Percentiles rank a stretch among this genome's conserved stretches.
These are phyloP conservation scores for Hesperia comma DNA, from an alignment of 2,888 invertebrate species.

Conservation along the genomic window DNA sequence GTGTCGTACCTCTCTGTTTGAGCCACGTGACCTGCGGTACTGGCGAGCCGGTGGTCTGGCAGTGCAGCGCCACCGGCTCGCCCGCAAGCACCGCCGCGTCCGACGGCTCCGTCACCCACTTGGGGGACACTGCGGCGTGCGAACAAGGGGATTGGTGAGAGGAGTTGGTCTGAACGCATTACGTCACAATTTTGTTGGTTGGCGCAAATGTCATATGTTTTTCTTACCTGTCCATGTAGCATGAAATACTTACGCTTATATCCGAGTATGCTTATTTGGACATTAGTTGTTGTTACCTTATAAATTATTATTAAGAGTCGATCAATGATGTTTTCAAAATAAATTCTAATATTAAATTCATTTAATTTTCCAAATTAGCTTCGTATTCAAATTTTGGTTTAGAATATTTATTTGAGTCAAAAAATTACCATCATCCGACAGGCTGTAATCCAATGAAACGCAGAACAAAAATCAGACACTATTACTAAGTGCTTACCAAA, in stretches of 20 bases:
- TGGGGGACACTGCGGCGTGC: slow-evolving; percentile 88
- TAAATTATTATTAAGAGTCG: background rate
- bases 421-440: slow-evolving; percentile 71
- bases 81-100: slow-evolving; percentile 89
- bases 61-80: slow-evolving; percentile 86
- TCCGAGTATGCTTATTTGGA: slow-evolving; percentile 2
- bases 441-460: slow-evolving; percentile 80
- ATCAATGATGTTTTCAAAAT: too few relatives aligned
- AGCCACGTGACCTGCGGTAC: slow-evolving; percentile 88
- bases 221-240: slow-evolving; percentile 41
- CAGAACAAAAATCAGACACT: slow-evolving; percentile 64
- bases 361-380: too few relatives aligned
- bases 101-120: slow-evolving; percentile 89
- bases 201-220: background rate
- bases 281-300: background rate
- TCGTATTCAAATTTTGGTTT: too few relatives aligned
- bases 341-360: too few relatives aligned
- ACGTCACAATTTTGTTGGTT: too few relatives aligned
- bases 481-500: slow-evolving; percentile 12
- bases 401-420: slow-evolving; percentile 15
- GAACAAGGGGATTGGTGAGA: slow-evolving; percentile 39
- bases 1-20: slow-evolving; percentile 85
- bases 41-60: slow-evolving; percentile 91
- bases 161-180: too few relatives aligned
- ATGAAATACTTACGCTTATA: slow-evolving; percentile 23